Percentiles rank a stretch among this genome's conserved stretches.
Evolutionary conservation across 2,797 vertebrate genomes (phyloP).

Genomic region (Acrossocheilus wenchowensis): DNA sequence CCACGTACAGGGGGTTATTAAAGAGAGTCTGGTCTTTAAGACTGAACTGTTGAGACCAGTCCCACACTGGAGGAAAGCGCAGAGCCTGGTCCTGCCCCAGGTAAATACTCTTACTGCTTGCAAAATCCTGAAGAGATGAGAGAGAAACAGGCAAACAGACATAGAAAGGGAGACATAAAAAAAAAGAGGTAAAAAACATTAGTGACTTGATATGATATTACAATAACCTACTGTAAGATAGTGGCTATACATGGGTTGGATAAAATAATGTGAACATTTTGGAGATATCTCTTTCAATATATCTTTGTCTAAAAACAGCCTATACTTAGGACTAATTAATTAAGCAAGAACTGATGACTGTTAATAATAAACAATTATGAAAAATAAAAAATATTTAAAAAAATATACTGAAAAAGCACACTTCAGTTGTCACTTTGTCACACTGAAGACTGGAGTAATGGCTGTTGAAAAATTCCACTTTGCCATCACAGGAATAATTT

Average conservation of each 20-base stretch:
- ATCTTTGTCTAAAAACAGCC: neutral
- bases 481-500: neutral
- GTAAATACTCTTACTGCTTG: constrained; percentile 90
- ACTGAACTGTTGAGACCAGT: constrained; percentile 94
- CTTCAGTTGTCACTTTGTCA: neutral
- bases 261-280: neutral
- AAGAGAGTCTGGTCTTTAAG: constrained; percentile 89
- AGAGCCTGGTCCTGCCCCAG: constrained; percentile 86
- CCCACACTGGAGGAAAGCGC: constrained; percentile 94
- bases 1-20: constrained; percentile 93
- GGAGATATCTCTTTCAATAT: neutral
- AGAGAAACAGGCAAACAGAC: constrained; percentile 11
- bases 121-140: constrained; percentile 82
- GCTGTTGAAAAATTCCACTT: no score
- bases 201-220: neutral
- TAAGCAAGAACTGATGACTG: neutral
- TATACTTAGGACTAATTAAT: neutral
- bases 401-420: neutral
- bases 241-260: neutral
- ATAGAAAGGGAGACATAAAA: neutral
- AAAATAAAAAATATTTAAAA: neutral
- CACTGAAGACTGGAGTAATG: neutral
- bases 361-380: neutral
- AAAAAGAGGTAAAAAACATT: neutral
- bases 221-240: neutral